phyloP scores from a whole-genome alignment of 2,113 vertebrate species.

The Pao palembangensis region DNA sequence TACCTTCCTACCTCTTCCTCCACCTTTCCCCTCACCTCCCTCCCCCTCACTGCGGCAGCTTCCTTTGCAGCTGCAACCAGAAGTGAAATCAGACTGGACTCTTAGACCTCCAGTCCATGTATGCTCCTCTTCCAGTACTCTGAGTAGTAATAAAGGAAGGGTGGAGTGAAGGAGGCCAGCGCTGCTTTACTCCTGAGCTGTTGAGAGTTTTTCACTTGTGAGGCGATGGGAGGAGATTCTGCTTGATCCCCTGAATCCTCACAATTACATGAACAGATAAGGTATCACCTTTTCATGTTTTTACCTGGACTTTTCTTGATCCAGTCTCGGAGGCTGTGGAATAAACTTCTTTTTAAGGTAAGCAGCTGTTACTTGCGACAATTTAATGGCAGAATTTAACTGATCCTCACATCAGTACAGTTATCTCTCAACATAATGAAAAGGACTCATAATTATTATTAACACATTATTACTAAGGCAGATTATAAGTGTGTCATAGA shows the following conservation, averaged over 20 bases:
- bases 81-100: conserved; percentile 1
- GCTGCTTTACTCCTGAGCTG: conserved; percentile 18
- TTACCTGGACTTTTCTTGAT: not conserved
- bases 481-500: conserved; percentile 11
- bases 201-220: conserved; percentile 23
- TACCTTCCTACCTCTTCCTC: conserved; percentile 24
- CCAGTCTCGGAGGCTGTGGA: not conserved
- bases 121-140: conserved; percentile 12
- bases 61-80: conserved; percentile 36
- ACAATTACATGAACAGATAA: not conserved
- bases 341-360: not conserved
- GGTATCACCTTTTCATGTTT: not conserved
- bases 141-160: conserved; percentile 53
- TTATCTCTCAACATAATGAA: conserved; percentile 31
- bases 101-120: conserved; percentile 10
- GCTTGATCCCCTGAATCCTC: conserved; percentile 23
- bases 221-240: conserved; percentile 5
- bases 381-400: not conserved
- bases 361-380: not conserved
- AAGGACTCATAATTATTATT: conserved; percentile 5
- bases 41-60: conserved; percentile 46
- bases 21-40: conserved; percentile 6
- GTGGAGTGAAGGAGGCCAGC: conserved; percentile 27
- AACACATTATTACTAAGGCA: not conserved
- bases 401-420: not conserved